Conservation (phyloP, 1,140 invertebrate genomes). For the Drosophila tropicalis region DNA sequence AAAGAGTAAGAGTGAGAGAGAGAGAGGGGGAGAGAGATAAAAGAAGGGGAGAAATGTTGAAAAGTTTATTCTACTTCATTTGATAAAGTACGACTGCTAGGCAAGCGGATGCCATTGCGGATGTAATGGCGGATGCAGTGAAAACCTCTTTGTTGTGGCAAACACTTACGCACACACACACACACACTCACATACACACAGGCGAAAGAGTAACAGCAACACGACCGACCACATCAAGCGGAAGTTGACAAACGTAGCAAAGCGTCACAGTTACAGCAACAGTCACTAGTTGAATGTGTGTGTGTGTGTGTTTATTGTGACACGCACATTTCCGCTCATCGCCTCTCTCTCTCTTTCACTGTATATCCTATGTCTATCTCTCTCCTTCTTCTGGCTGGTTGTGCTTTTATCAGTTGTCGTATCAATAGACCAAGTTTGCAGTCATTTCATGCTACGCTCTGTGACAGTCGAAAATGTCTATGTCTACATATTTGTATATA, state of each 20-base stretch:
- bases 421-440: constrained; percentile 12
- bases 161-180: constrained; percentile 12
- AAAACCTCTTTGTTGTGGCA: constrained; percentile 59
- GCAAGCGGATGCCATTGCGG: constrained; percentile 17
- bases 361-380: not conserved
- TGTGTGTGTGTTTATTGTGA: constrained; percentile 50
- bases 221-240: constrained; percentile 43
- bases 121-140: constrained; percentile 58
- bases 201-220: constrained; percentile 14
- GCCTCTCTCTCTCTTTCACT: not conserved
- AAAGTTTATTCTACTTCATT: constrained; percentile 57
- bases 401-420: constrained; percentile 48
- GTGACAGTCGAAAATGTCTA: constrained; percentile 9
- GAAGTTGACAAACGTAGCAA: constrained; percentile 61
- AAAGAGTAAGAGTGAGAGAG: too few relatives aligned
- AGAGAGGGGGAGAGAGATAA: not conserved
- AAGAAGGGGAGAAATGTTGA: constrained; percentile 31
- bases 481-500: not conserved
- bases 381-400: constrained; percentile 2
- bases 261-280: constrained; percentile 33
- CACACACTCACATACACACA: constrained; percentile 27
- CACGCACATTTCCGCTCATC: constrained; percentile 59
- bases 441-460: constrained; percentile 4
- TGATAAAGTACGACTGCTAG: constrained; percentile 31
- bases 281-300: constrained; percentile 5